Percentiles rank a stretch among this genome's conserved stretches.
Evolutionary conservation across 2,113 vertebrate species (phyloP).

Genomic region (Trinectes maculatus): DNA sequence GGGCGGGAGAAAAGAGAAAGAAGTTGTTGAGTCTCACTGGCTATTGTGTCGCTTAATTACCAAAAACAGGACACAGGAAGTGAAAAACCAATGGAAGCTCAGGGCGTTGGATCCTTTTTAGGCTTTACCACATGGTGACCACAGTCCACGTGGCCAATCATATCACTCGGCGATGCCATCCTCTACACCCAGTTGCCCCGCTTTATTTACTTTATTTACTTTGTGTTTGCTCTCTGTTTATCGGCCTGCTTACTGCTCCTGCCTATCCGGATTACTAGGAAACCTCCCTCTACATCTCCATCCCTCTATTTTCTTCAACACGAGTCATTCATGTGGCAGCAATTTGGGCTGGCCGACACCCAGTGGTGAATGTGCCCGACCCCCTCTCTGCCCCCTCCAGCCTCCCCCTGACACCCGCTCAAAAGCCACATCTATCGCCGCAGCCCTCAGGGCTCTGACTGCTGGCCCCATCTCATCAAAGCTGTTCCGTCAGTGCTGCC

Average conservation of each 20-base stretch:
- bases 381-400: slow-evolving; percentile 59
- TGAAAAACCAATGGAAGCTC: slow-evolving; percentile 69
- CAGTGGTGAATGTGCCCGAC: slow-evolving; percentile 67
- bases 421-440: slow-evolving; percentile 78
- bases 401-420: slow-evolving; percentile 59
- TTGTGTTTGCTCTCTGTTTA: slow-evolving; percentile 38
- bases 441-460: slow-evolving; percentile 53
- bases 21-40: slow-evolving; percentile 45
- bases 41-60: slow-evolving; percentile 77
- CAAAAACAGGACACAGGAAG: slow-evolving; percentile 69
- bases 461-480: slow-evolving; percentile 68
- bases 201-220: not conserved
- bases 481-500: slow-evolving; percentile 23
- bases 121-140: slow-evolving; percentile 40
- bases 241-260: slow-evolving; percentile 12
- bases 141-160: slow-evolving; percentile 53
- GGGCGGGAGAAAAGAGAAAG: slow-evolving; percentile 1
- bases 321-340: slow-evolving; percentile 71
- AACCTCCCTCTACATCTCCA: slow-evolving; percentile 26
- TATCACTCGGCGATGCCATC: slow-evolving; percentile 34
- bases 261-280: slow-evolving; percentile 23
- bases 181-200: slow-evolving; percentile 28
- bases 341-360: slow-evolving; percentile 68
- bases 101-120: slow-evolving; percentile 61
- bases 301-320: slow-evolving; percentile 43